Percentiles rank a stretch among this genome's conserved stretches.
These are phyloP conservation scores for Serilophus lunatus DNA, from an alignment of 2,113 vertebrate genomes.

Conservation along the genomic window DNA sequence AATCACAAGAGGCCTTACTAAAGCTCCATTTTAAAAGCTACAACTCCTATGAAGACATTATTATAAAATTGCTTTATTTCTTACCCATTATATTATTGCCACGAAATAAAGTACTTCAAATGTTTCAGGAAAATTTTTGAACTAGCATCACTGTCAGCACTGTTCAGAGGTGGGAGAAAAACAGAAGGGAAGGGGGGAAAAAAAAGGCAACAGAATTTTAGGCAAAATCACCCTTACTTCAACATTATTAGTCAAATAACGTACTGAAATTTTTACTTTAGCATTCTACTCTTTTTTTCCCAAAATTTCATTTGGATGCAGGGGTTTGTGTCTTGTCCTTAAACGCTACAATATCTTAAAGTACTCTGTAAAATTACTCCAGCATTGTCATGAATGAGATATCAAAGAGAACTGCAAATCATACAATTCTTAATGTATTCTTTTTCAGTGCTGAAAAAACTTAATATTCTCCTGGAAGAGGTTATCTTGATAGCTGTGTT, in stretches of 20 bases:
- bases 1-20: background rate
- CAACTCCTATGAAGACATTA: background rate
- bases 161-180: background rate
- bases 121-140: background rate
- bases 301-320: background rate
- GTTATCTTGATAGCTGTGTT: background rate
- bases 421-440: background rate
- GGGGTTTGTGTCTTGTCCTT: background rate
- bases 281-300: fast-evolving
- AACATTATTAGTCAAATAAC: background rate
- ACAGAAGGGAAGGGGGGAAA: background rate
- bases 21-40: conserved; percentile 1
- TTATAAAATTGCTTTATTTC: background rate
- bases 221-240: background rate
- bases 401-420: background rate
- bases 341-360: background rate
- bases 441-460: background rate
- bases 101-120: background rate
- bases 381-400: background rate
- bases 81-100: background rate
- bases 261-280: background rate
- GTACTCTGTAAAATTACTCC: background rate
- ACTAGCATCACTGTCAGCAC: background rate
- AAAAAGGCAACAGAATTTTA: background rate
- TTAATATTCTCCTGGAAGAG: background rate